Evolutionary conservation across 2,113 vertebrate species (phyloP).

Genomic region (Cavia aperea): DNA sequence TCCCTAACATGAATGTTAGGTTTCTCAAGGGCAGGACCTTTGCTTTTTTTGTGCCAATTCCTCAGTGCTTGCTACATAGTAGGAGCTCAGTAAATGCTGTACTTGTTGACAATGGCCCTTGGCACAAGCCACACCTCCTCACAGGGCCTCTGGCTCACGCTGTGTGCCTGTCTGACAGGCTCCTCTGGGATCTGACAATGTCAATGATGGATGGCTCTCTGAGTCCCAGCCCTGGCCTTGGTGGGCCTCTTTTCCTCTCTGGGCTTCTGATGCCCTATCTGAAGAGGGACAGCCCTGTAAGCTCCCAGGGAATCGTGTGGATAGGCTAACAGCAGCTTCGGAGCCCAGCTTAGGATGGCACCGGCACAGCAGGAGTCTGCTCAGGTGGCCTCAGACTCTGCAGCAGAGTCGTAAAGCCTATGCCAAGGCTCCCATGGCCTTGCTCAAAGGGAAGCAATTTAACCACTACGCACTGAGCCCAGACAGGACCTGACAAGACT

Average conservation of each 20-base stretch:
- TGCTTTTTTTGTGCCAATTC: not conserved
- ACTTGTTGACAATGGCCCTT: not conserved
- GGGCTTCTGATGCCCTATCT: not conserved
- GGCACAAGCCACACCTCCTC: not conserved
- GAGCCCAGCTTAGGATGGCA: not conserved
- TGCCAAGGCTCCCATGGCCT: not conserved
- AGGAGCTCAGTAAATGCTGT: not conserved
- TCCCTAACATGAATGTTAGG: not conserved
- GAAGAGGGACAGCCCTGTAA: not conserved
- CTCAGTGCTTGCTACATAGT: not conserved
- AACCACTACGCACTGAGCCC: no score
- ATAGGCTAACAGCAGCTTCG: not conserved
- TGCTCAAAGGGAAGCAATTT: not conserved
- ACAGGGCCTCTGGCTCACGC: not conserved
- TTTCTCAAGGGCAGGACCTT: not conserved
- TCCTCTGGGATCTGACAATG: not conserved
- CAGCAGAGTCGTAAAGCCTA: not conserved
- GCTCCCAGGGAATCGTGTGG: not conserved
- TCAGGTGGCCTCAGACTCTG: not conserved
- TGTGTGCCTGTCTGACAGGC: not conserved
- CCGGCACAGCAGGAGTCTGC: fast-evolving
- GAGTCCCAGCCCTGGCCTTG: not conserved
- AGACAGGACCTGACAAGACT: not conserved
- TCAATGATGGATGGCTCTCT: no score
- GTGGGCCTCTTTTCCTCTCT: not conserved